Conservation (phyloP, 1,140 invertebrate genomes). For the Belonocnema kinseyi region DNA sequence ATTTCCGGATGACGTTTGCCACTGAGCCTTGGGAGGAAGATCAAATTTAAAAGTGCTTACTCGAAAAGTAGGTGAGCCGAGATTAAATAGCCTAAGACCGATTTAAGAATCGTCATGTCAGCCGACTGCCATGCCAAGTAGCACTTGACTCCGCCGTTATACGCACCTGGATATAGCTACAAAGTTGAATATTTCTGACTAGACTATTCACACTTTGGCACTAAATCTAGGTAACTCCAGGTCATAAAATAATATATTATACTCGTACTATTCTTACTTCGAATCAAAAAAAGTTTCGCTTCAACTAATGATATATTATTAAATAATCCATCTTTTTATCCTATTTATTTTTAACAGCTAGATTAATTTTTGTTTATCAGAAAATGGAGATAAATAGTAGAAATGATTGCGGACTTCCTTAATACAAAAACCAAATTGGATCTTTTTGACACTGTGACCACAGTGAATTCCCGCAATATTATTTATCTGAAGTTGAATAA, state of each 20-base stretch:
- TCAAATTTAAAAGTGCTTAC: conserved; percentile 44
- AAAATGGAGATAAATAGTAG: no score
- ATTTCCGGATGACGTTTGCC: not conserved
- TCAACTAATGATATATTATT: no score
- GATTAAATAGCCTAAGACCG: conserved; percentile 51
- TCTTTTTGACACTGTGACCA: no score
- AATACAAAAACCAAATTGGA: no score
- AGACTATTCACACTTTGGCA: conserved; percentile 15
- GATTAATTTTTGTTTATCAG: conserved; percentile 39
- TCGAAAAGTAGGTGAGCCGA: conserved; percentile 53
- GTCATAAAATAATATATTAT: no score
- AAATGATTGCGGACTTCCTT: no score
- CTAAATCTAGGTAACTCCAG: no score
- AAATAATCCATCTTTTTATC: no score
- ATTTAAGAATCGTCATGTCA: conserved; percentile 49
- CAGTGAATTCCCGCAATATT: no score
- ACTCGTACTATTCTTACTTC: no score
- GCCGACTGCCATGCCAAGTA: conserved; percentile 53
- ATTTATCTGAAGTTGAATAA: no score
- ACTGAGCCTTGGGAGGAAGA: not conserved
- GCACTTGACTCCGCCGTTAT: conserved; percentile 55
- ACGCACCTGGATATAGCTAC: conserved; percentile 60
- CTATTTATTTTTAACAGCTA: not conserved
- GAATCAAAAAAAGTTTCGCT: no score
- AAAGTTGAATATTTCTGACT: conserved; percentile 51